phyloP scores from a whole-genome alignment of 92 coral and sea anemone genomes.

The Diadumene lineata region DNA sequence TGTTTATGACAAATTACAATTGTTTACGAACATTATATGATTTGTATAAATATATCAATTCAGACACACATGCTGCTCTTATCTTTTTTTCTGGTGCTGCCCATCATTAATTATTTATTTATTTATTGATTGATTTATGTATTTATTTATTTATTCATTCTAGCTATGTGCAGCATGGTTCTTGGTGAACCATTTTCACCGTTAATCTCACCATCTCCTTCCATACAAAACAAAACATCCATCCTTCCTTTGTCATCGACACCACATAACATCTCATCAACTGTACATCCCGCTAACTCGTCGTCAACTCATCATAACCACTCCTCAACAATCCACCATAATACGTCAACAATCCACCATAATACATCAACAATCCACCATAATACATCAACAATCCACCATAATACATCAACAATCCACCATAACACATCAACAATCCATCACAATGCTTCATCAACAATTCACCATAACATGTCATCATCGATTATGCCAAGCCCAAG shows the following conservation, averaged over 20 bases:
- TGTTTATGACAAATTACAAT: no score
- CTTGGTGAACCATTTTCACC: neutral
- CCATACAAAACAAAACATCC: neutral
- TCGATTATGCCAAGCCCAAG: slow-evolving; percentile 5
- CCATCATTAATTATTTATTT: no score
- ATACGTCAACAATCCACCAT: slow-evolving; percentile 2
- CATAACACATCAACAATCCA: slow-evolving; percentile 1
- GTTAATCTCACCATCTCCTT: neutral
- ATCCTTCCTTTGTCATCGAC: neutral
- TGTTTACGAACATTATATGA: no score
- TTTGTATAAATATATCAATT: no score
- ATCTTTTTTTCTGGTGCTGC: no score
- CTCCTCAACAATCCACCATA: neutral
- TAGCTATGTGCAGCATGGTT: neutral
- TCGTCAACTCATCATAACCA: neutral
- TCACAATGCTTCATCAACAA: slow-evolving; percentile 8
- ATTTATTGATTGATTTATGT: no score
- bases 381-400: slow-evolving; percentile 11
- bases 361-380: neutral
- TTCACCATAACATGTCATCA: slow-evolving; percentile 9
- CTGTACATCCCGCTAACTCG: neutral
- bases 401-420: slow-evolving; percentile 8
- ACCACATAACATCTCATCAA: neutral
- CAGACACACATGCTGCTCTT: no score
- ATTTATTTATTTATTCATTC: neutral